Conservation (phyloP, 2,113 vertebrate genomes). For the Bothrops jararaca region DNA sequence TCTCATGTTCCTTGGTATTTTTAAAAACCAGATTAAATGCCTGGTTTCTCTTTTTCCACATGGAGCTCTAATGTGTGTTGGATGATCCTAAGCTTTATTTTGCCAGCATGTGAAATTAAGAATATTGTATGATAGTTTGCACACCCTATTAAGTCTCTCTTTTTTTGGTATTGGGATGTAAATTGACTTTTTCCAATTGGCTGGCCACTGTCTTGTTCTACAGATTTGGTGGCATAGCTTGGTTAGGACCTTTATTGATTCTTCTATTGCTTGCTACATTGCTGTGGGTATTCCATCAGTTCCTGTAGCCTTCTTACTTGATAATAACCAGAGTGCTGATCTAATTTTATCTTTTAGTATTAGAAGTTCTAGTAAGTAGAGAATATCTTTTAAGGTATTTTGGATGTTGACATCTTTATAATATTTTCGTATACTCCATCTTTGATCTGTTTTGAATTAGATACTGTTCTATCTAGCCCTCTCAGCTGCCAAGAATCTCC, state of each 20-base stretch:
- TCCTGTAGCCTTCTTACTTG: background rate
- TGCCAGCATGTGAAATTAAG: background rate
- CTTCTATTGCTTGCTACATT: background rate
- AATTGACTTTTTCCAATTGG: background rate
- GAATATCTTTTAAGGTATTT: too few species aligned
- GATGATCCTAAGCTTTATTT: background rate
- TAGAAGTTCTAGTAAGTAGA: too few species aligned
- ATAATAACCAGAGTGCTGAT: background rate
- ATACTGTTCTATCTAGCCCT: too few species aligned
- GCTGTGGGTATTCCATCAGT: background rate
- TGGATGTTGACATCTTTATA: background rate
- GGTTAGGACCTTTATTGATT: background rate
- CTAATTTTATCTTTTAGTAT: background rate
- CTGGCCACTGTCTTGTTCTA: background rate
- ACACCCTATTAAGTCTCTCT: background rate
- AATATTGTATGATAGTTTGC: too few species aligned
- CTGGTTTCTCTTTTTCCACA: background rate
- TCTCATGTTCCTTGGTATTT: background rate
- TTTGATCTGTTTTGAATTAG: background rate
- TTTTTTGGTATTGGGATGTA: background rate
- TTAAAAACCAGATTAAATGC: background rate
- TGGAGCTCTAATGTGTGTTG: background rate
- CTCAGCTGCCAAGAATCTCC: too few species aligned
- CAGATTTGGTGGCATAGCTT: background rate
- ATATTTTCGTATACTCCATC: background rate